These are phyloP conservation scores for Gadus macrocephalus DNA, from an alignment of 2,113 vertebrate species.

Conservation along the genomic window DNA sequence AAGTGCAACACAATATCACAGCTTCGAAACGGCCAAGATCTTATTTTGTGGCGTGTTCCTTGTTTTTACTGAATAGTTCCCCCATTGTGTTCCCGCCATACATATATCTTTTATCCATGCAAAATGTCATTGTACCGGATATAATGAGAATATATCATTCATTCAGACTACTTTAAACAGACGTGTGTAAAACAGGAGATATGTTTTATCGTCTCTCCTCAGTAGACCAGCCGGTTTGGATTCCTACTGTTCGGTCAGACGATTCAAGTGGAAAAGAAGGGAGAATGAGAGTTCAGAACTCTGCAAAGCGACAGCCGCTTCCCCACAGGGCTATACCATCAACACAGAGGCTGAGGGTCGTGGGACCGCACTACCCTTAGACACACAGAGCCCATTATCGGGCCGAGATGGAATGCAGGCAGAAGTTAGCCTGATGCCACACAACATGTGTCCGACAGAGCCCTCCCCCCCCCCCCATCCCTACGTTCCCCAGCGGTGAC, in stretches of 20 bases:
- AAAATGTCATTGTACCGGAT: too few relatives aligned
- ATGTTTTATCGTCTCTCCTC: too few relatives aligned
- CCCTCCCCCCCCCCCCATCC: not conserved
- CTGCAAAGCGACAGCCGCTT: slow-evolving; percentile 16
- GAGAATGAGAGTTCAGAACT: not conserved
- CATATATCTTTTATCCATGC: too few relatives aligned
- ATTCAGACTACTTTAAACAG: too few relatives aligned
- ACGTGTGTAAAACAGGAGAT: too few relatives aligned
- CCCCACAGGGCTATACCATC: slow-evolving; percentile 14
- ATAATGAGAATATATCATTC: too few relatives aligned
- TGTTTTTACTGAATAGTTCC: too few relatives aligned
- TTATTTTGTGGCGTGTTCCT: too few relatives aligned
- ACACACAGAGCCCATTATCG: slow-evolving; percentile 28
- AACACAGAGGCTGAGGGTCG: slow-evolving; percentile 16
- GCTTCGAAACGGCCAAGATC: too few relatives aligned
- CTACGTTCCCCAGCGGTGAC: slow-evolving; percentile 10
- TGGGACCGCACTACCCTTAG: not conserved
- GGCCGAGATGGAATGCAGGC: slow-evolving; percentile 36
- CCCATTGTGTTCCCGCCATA: too few relatives aligned
- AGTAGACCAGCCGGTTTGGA: not conserved
- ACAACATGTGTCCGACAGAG: too few relatives aligned
- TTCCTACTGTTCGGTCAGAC: slow-evolving; percentile 23
- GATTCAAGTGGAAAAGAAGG: not conserved
- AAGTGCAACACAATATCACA: too few relatives aligned
- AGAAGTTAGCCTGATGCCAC: slow-evolving; percentile 13